phyloP scores from a whole-genome alignment of 1,140 invertebrate genomes.

The Apolygus lucorum region DNA sequence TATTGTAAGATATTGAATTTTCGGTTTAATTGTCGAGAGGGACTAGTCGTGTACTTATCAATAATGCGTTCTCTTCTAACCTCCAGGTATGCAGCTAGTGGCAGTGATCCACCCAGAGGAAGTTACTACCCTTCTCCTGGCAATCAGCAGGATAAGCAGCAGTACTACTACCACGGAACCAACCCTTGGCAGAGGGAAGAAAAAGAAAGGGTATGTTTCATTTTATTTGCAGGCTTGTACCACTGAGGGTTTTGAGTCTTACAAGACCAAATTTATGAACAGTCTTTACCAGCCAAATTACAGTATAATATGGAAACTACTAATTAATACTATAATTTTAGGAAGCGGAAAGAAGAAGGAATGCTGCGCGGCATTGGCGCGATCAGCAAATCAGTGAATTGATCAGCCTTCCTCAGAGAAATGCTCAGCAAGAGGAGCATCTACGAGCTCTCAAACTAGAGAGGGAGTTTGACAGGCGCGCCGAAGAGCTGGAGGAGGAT shows the following conservation, averaged over 20 bases:
- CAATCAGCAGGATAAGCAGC: slow-evolving; percentile 41
- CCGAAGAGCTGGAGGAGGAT: slow-evolving; percentile 69
- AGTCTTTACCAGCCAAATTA: too few relatives aligned
- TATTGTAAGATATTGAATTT: neutral
- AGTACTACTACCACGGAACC: slow-evolving; percentile 46
- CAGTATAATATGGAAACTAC: too few relatives aligned
- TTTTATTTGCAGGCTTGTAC: neutral
- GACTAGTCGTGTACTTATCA: neutral
- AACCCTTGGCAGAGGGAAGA: slow-evolving; percentile 87
- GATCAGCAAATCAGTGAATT: slow-evolving; percentile 79
- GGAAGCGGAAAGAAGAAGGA: slow-evolving; percentile 58
- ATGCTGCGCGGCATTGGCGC: slow-evolving; percentile 59
- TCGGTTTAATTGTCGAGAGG: neutral
- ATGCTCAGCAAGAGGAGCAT: slow-evolving; percentile 76
- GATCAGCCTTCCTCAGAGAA: slow-evolving; percentile 54
- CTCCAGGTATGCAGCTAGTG: slow-evolving; percentile 53
- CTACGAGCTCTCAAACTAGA: slow-evolving; percentile 72
- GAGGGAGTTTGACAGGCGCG: slow-evolving; percentile 77
- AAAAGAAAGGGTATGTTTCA: slow-evolving; percentile 58
- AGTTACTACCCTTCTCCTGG: slow-evolving; percentile 49
- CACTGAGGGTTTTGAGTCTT: too few relatives aligned
- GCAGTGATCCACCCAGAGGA: slow-evolving; percentile 64
- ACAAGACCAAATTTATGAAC: too few relatives aligned
- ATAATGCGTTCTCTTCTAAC: neutral
- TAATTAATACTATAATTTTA: slow-evolving; percentile 36